Evolutionary conservation across 2,888 invertebrate genomes (phyloP), one percentile per base, ranked within the genome.

Genomic region (Agrotis ipsilon): DNA sequence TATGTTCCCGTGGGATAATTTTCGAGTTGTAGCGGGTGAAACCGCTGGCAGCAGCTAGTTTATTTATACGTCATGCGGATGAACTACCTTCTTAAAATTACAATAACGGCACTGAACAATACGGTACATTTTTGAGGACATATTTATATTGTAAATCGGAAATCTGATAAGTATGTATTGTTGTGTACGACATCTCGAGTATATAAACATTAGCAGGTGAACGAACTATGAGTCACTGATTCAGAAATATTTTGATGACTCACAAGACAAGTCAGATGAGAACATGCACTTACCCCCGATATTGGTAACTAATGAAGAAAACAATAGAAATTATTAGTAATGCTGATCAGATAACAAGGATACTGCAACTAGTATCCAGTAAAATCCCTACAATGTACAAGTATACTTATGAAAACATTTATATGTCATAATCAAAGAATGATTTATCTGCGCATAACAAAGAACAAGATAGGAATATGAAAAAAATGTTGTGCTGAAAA

Each of bases 161-260:
- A 66, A 78, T 76, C 60, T 51, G 63, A 58, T 48, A 48, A 9
- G 21, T 54, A 60, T 9, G 16, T 16, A 46, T 32, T 24, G 24
- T 32, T 58, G 55, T 72, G 66, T 55, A 79, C 62, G 69, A 75
- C 69, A 70, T 62, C 24, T 81, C 73, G 77, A 81, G 81, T 84
- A 81, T 82, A 87, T 87, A 88, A 88, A 88, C 87, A 88, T 83
- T 73, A 81, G 69, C 85, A 92, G 93, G 93, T 92, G 90, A 92
- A 92, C 86, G 93, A 93, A 93, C 92, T 89, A 86, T 94, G 94
- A 93, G 80, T 94, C 93, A 94, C 81, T 71, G 83, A 78, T 85
- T 86, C 90, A 90, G 88, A 91, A 91, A 88, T 88, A 89, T 87
- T 89, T 79, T 80, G 83, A 87, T 92, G 92, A 92, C 77, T 93